Evolutionary conservation across 2,888 invertebrate species (phyloP).

Genomic region (Eristalinus aeneus): DNA sequence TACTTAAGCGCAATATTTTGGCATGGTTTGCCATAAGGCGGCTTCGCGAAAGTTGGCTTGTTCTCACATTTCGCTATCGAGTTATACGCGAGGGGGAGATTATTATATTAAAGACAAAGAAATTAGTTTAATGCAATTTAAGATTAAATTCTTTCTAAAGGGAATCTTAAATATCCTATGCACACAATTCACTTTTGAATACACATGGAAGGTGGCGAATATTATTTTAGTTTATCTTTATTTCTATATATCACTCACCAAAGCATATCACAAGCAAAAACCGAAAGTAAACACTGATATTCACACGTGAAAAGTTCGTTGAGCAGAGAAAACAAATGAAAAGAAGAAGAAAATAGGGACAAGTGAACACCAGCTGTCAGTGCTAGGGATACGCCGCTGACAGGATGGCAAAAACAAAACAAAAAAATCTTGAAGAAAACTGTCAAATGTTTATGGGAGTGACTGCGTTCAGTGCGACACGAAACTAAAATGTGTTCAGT

Average conservation of each 20-base stretch:
- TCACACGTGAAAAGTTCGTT: constrained; percentile 11
- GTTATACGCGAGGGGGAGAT: no score
- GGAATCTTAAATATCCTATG: no score
- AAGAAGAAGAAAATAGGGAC: neutral
- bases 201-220: no score
- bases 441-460: neutral
- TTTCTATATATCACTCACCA: constrained; percentile 17
- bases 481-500: neutral
- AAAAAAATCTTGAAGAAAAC: neutral
- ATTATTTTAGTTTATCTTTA: neutral
- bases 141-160: no score
- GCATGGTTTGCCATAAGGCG: neutral
- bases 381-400: constrained; percentile 1
- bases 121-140: no score
- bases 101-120: no score
- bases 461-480: constrained; percentile 14
- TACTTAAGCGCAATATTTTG: neutral
- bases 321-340: constrained; percentile 24
- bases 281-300: neutral
- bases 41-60: no score
- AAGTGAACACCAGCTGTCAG: constrained; percentile 12
- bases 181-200: no score
- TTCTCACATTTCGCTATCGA: constrained; percentile 1
- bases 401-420: neutral
- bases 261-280: constrained; percentile 18